Conservation (phyloP, 2,113 vertebrate genomes). For the Typhlomys cinereus region DNA sequence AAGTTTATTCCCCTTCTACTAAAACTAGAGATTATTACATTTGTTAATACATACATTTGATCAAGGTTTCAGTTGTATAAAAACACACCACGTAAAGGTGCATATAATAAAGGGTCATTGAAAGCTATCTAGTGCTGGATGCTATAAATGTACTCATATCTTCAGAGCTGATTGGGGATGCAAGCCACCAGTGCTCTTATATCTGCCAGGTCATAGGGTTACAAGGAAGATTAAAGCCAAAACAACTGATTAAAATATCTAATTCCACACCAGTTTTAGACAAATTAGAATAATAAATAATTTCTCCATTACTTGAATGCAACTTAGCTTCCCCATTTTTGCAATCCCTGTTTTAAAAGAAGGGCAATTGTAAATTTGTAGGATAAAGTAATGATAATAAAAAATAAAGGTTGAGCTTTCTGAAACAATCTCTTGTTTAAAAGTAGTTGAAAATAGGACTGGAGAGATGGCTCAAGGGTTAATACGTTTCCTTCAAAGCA, state of each 20-base stretch:
- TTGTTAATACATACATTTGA: background rate
- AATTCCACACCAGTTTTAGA: constrained; percentile 45
- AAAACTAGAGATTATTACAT: background rate
- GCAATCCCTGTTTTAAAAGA: constrained; percentile 32
- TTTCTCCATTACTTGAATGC: background rate
- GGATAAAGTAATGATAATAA: too few relatives aligned
- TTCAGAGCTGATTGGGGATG: too few relatives aligned
- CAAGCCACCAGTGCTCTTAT: too few relatives aligned
- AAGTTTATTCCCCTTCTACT: too few relatives aligned
- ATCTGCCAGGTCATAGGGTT: too few relatives aligned
- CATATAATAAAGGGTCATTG: too few relatives aligned
- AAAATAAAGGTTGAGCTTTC: background rate
- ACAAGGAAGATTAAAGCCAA: constrained; percentile 58
- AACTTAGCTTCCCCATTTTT: constrained; percentile 41
- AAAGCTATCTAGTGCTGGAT: constrained; percentile 14
- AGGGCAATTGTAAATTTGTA: background rate
- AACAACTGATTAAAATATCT: constrained; percentile 64
- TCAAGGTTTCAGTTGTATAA: background rate
- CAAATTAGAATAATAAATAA: constrained; percentile 19
- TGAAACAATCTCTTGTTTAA: background rate
- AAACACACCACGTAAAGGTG: background rate
- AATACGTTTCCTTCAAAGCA: too few relatives aligned
- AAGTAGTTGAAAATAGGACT: too few relatives aligned
- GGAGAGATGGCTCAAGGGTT: too few relatives aligned
- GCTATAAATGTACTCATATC: constrained; percentile 4